Conservation (phyloP, 2,113 vertebrate species). For the Sebastes fasciatus region DNA sequence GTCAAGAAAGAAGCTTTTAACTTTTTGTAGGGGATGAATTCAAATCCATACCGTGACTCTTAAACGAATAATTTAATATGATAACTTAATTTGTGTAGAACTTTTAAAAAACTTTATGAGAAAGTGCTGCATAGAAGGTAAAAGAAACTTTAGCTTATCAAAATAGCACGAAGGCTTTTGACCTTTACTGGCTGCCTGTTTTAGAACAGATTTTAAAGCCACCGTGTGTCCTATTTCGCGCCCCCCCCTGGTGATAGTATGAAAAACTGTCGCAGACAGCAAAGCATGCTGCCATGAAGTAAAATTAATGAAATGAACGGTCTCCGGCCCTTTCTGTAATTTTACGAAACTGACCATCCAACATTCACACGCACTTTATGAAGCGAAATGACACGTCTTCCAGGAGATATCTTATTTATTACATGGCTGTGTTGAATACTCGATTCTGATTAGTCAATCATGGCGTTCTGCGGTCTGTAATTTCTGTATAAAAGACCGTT, state of each 20-base stretch:
- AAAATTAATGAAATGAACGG: background rate
- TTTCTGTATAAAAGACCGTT: no score
- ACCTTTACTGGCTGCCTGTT: no score
- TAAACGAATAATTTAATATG: background rate
- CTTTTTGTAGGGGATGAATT: background rate
- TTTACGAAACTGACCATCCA: background rate
- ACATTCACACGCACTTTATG: background rate
- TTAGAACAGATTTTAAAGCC: background rate
- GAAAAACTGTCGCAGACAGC: background rate
- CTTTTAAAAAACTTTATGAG: background rate
- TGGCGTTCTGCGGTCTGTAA: no score
- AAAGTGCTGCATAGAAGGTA: background rate
- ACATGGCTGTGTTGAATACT: no score
- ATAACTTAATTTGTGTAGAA: slow-evolving; percentile 3
- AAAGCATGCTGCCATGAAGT: background rate
- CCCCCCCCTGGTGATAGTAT: no score
- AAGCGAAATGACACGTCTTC: background rate
- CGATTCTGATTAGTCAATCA: no score
- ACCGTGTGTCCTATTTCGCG: background rate
- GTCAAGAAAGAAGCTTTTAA: background rate
- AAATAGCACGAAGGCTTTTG: no score
- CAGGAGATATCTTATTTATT: background rate
- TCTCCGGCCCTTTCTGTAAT: background rate
- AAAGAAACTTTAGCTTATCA: background rate
- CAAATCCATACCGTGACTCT: background rate